A percentile compares a stretch with the other conserved stretches of the same genome.
These are phyloP conservation scores for Nebria ingens DNA, from an alignment of 1,140 invertebrate species.

Conservation along the genomic window DNA sequence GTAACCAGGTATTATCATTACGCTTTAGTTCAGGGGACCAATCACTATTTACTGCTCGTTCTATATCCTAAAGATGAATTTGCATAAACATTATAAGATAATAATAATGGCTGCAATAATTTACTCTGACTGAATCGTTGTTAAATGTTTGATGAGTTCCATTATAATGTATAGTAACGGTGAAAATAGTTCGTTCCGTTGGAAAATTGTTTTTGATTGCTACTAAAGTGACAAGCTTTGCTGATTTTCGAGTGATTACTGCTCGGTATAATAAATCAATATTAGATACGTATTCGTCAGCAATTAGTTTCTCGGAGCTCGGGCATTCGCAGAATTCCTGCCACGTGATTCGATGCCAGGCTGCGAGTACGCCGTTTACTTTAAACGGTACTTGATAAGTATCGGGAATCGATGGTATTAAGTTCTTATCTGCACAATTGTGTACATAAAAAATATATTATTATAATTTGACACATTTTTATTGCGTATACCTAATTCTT, in stretches of 20 bases:
- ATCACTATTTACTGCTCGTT: conserved; percentile 59
- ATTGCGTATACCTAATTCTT: conserved; percentile 45
- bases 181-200: conserved; percentile 61
- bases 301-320: conserved; percentile 40
- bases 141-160: conserved; percentile 50
- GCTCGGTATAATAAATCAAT: conserved; percentile 60
- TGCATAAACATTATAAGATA: conserved; percentile 8
- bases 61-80: conserved; percentile 48
- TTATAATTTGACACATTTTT: background rate
- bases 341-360: conserved; percentile 57
- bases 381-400: conserved; percentile 37
- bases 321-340: conserved; percentile 47
- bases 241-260: conserved; percentile 57
- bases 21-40: conserved; percentile 37
- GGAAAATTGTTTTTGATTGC: conserved; percentile 76
- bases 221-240: conserved; percentile 64
- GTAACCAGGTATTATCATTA: conserved; percentile 35
- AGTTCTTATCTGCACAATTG: conserved; percentile 28
- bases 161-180: conserved; percentile 59
- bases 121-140: conserved; percentile 58
- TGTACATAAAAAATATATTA: conserved; percentile 10
- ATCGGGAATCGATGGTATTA: conserved; percentile 23
- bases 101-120: conserved; percentile 17
- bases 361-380: conserved; percentile 46
- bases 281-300: conserved; percentile 43